phyloP scores from a whole-genome alignment of 2,113 vertebrate genomes.

The Orcinus orca region DNA sequence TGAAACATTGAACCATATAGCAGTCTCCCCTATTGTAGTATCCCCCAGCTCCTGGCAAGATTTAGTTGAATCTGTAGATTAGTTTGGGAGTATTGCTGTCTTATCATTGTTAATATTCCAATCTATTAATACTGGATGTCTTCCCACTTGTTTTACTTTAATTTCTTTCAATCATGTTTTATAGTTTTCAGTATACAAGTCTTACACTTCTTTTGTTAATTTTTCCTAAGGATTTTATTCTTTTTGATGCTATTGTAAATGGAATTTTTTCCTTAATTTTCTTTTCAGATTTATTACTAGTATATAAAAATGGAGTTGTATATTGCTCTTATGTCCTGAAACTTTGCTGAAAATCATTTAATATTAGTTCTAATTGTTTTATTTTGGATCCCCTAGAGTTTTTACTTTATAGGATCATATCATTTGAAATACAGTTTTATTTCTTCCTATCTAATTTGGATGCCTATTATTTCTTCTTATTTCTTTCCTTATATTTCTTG shows the following conservation, averaged over 20 bases:
- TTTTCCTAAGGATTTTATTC: neutral
- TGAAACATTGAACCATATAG: neutral
- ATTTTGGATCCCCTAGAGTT: neutral
- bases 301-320: neutral
- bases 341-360: neutral
- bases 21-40: neutral
- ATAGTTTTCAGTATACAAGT: neutral
- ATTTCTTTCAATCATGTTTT: neutral
- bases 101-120: neutral
- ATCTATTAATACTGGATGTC: neutral
- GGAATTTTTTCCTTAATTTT: neutral
- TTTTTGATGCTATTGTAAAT: neutral
- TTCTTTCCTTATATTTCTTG: no score
- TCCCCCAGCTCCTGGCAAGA: neutral
- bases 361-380: neutral
- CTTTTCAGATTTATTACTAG: neutral
- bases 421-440: neutral
- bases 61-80: neutral
- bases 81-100: neutral
- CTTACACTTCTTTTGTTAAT: neutral
- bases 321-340: neutral
- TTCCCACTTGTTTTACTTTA: neutral
- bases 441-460: neutral
- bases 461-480: no score
- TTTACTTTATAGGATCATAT: neutral